Conservation (phyloP, 2,888 invertebrate genomes). For the Sinhomidia bicolor region DNA sequence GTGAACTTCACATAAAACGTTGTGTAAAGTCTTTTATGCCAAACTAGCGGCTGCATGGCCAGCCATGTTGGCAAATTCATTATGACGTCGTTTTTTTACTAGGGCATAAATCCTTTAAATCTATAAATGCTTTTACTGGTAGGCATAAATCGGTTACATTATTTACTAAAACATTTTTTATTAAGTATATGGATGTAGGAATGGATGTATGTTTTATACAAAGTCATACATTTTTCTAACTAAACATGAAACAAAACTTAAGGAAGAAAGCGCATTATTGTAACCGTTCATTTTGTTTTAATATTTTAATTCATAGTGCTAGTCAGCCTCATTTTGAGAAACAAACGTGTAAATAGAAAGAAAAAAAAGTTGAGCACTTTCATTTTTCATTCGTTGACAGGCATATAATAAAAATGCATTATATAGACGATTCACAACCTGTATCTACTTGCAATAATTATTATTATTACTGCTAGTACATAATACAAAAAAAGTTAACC, state of each 20-base stretch:
- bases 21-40: neutral
- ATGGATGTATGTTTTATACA: neutral
- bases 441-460: neutral
- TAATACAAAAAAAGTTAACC: no score
- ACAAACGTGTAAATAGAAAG: neutral
- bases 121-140: neutral
- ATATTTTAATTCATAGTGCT: no score
- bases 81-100: neutral
- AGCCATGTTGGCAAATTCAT: conserved; percentile 37
- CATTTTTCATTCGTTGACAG: neutral
- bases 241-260: neutral
- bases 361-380: conserved; percentile 7
- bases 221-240: neutral
- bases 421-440: conserved; percentile 24
- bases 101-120: conserved; percentile 46
- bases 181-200: no score
- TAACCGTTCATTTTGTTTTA: neutral
- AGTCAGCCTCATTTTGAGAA: no score
- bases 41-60: neutral
- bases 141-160: neutral
- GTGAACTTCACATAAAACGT: neutral
- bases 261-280: neutral
- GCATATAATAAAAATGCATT: neutral
- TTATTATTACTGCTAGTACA: no score
- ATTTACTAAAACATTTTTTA: no score